Base-by-base conservation (phyloP, 1,140 invertebrate species). In the Drosophila albomicans region DNA sequence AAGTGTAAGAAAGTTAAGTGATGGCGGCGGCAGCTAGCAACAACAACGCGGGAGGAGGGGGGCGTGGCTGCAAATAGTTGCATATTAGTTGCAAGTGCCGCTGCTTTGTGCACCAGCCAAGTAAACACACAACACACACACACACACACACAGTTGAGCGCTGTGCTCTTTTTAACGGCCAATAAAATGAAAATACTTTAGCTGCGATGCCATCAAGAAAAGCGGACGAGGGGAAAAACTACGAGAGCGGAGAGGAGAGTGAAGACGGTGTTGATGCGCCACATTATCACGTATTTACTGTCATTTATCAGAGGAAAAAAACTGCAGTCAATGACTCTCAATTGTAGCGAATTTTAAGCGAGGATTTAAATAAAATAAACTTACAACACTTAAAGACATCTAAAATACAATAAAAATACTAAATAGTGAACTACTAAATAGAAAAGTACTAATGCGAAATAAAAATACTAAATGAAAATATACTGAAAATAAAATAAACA, bases 31-130 rank as follows among this genome's bases (percentile, higher is more conserved):
- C 5, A 7, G 30, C 28, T 20, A 20, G 2, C 20, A 20, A 20
- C 20, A 20, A 20, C 16, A 30, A 52, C 7, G 6, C 5, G 11
- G 2, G 7, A 1, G 16, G 5, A 3, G n/a, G 10, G 4, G 13
- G 16, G 13, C 1, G 57, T 7, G 43, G 52, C 4, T 35, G 64
- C 65, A 69, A 69, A 74, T 69, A 74, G 65, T 69, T 75, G 68
- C 68, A 75, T 75, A 71, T 75, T 75, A 75, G 73, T 71, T 71
- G 68, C 73, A 71, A 75, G 43, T 75, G 67, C 58, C 45, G 43
- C 59, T 63, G 20, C 20, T 20, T 20, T 20, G 20, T 41, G 63
- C 70, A 49, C 43, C 30, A 28, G 28, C 46, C 32, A 35, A 58
- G 43, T 35, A 57, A 67, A 56, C 28, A 45, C 35, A 59, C 38